phyloP scores from a whole-genome alignment of 2,888 invertebrate genomes.

The Gisinianus flammeolus region DNA sequence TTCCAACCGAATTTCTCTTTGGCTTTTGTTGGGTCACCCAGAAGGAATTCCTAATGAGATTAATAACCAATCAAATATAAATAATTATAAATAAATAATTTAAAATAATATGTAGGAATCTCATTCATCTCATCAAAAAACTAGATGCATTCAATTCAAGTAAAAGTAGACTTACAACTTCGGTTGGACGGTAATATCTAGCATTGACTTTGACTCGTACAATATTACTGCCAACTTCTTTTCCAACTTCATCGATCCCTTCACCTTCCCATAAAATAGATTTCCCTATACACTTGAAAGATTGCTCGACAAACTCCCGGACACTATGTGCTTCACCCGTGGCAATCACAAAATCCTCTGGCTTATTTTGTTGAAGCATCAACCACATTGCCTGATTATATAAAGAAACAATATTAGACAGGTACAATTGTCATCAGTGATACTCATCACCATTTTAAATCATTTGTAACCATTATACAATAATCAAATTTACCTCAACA shows the following conservation, averaged over 20 bases:
- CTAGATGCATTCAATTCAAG: background rate
- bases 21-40: conserved; percentile 95
- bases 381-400: conserved; percentile 92
- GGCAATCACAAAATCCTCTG: conserved; percentile 97
- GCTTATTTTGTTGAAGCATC: conserved; percentile 90
- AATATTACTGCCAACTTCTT: conserved; percentile 73
- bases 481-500: conserved; percentile 73
- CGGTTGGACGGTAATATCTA: conserved; percentile 95
- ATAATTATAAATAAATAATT: background rate
- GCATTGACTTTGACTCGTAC: conserved; percentile 87
- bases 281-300: conserved; percentile 83
- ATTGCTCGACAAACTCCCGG: conserved; percentile 90
- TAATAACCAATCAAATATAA: background rate
- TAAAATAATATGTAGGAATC: background rate
- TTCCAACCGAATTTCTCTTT: conserved; percentile 84
- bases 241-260: conserved; percentile 82
- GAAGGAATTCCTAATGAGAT: conserved; percentile 74
- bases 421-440: background rate
- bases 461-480: background rate
- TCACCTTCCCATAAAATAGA: conserved; percentile 86
- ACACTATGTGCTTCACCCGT: conserved; percentile 95
- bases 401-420: background rate
- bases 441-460: background rate
- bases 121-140: background rate
- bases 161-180: conserved; percentile 87